Conservation (phyloP, 2,113 vertebrate species). For the Heterochromis multidens region DNA sequence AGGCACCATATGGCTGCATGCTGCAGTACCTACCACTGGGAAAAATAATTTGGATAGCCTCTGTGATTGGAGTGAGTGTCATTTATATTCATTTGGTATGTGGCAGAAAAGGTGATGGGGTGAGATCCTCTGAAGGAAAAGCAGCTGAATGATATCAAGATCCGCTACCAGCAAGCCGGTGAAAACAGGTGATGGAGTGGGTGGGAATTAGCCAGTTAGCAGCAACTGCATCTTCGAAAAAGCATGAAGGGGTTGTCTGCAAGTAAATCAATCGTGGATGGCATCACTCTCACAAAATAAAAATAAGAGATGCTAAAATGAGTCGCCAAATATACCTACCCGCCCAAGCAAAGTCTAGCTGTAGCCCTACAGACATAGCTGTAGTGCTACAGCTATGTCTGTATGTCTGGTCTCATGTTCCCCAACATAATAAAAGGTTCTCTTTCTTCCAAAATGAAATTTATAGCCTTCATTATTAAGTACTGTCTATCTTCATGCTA, state of each 20-base stretch:
- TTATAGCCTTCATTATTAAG: no score
- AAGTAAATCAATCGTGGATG: neutral
- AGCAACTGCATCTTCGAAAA: neutral
- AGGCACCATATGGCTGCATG: slow-evolving; percentile 20
- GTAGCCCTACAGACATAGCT: neutral
- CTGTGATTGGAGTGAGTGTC: neutral
- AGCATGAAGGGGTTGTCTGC: neutral
- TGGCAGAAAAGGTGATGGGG: neutral
- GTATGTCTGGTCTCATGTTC: neutral
- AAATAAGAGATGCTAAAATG: neutral
- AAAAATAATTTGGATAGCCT: slow-evolving; percentile 13
- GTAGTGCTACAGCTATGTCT: neutral
- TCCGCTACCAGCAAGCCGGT: neutral
- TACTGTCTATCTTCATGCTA: neutral
- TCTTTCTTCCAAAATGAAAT: no score
- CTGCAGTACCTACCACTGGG: slow-evolving; percentile 11
- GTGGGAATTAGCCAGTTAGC: neutral
- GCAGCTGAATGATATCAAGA: neutral
- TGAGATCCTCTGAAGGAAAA: neutral
- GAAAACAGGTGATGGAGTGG: neutral
- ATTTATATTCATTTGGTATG: neutral
- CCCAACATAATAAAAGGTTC: neutral
- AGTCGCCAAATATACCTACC: neutral
- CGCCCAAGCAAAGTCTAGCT: neutral
- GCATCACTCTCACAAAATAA: neutral